Evolutionary conservation across 2,797 vertebrate genomes (phyloP).

Genomic region (Propithecus deckenii): DNA sequence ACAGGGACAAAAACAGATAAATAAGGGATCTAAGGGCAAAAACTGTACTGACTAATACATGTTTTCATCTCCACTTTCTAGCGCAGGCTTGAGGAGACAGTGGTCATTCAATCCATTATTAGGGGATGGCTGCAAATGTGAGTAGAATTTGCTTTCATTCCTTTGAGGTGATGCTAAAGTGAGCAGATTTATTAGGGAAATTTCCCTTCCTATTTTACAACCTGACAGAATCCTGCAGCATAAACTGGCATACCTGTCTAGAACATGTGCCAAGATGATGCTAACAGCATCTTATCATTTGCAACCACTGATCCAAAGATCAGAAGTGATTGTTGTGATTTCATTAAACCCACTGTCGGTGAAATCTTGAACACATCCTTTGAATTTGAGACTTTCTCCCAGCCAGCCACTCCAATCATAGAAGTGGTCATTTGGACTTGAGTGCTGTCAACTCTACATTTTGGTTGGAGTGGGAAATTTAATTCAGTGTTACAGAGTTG

Average conservation of each 20-base stretch:
- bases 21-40: background rate
- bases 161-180: background rate
- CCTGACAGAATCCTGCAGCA: background rate
- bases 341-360: slow-evolving; percentile 2
- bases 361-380: background rate
- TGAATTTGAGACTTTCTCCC: slow-evolving; percentile 7
- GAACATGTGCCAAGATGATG: background rate
- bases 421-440: background rate
- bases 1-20: background rate
- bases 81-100: background rate
- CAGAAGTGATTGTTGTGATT: background rate
- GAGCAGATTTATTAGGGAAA: background rate
- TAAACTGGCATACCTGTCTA: background rate
- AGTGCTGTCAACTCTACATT: background rate
- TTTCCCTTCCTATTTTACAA: background rate
- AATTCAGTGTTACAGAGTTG: slow-evolving; percentile 6
- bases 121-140: background rate
- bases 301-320: background rate
- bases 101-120: background rate
- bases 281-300: background rate
- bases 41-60: no score
- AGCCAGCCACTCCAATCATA: background rate
- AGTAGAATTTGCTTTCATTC: background rate
- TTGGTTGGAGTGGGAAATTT: background rate
- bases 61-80: background rate